phyloP scores from a whole-genome alignment of 2,888 invertebrate genomes.

The Drosophila dives region DNA sequence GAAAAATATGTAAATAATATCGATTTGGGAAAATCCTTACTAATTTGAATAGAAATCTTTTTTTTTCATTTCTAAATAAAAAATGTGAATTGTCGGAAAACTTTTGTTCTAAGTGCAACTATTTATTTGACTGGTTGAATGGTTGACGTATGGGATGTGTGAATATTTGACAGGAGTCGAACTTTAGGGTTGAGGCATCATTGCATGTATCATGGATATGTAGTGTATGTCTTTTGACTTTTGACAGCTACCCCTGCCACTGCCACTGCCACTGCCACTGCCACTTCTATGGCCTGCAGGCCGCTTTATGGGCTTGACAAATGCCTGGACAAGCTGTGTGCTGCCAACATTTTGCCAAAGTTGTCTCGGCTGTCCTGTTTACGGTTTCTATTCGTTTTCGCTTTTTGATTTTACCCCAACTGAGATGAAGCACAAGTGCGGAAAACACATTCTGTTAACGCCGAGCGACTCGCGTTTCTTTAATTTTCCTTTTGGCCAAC shows the following conservation, averaged over 20 bases:
- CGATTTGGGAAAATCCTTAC: too few relatives aligned
- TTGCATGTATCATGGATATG: constrained; percentile 51
- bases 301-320: constrained; percentile 58
- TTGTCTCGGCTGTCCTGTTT: constrained; percentile 23
- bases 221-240: constrained; percentile 47
- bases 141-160: constrained; percentile 10
- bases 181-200: constrained; percentile 31
- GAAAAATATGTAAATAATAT: too few relatives aligned
- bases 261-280: not conserved
- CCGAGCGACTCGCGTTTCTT: constrained; percentile 27
- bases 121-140: constrained; percentile 62
- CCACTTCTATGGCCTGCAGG: not conserved
- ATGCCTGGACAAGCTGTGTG: constrained; percentile 56
- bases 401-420: constrained; percentile 2
- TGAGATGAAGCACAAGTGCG: constrained; percentile 30
- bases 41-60: too few relatives aligned
- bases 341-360: constrained; percentile 54
- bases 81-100: too few relatives aligned
- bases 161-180: constrained; percentile 20
- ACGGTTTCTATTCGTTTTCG: constrained; percentile 4
- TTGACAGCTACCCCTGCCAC: constrained; percentile 37
- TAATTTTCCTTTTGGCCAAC: constrained; percentile 14
- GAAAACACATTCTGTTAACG: constrained; percentile 41
- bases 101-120: constrained; percentile 13
- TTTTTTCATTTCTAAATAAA: too few relatives aligned